These are phyloP conservation scores for Cheilosia vulpina DNA, from an alignment of 2,888 invertebrate species.

Conservation along the genomic window DNA sequence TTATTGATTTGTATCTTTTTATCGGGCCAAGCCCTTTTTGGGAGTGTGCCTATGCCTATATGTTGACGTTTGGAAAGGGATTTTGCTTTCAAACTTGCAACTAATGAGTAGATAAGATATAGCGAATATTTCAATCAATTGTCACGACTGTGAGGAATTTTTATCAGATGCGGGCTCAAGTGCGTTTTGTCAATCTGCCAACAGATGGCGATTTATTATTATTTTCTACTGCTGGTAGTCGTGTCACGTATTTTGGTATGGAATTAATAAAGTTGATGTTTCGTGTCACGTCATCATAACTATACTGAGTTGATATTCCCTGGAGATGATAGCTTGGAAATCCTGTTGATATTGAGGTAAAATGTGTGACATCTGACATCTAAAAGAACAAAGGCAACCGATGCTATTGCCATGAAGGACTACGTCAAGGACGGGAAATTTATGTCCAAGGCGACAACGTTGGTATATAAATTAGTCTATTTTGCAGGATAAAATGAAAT, in stretches of 20 bases:
- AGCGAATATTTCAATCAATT: slow-evolving; percentile 67
- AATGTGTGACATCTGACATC: too few relatives aligned
- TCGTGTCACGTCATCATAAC: neutral
- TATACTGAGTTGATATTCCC: neutral
- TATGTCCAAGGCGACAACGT: too few relatives aligned
- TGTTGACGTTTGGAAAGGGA: slow-evolving; percentile 8
- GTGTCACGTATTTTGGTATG: slow-evolving; percentile 53
- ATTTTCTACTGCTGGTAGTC: slow-evolving; percentile 44
- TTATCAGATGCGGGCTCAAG: slow-evolving; percentile 55
- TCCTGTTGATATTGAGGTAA: too few relatives aligned
- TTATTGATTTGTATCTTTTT: slow-evolving; percentile 29
- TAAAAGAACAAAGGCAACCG: neutral
- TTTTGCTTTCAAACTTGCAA: neutral
- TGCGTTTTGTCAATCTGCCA: slow-evolving; percentile 61
- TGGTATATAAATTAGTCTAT: too few relatives aligned
- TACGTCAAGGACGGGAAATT: too few relatives aligned
- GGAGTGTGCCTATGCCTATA: slow-evolving; percentile 16
- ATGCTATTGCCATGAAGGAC: too few relatives aligned
- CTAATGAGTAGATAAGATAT: slow-evolving; percentile 38
- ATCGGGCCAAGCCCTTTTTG: slow-evolving; percentile 43
- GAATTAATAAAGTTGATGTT: slow-evolving; percentile 28
- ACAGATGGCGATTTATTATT: slow-evolving; percentile 61
- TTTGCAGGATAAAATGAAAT: too few relatives aligned
- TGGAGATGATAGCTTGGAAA: neutral
- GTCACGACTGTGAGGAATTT: slow-evolving; percentile 47